Base-by-base conservation (phyloP, 1,140 invertebrate species). In the Drosophila saltans region DNA sequence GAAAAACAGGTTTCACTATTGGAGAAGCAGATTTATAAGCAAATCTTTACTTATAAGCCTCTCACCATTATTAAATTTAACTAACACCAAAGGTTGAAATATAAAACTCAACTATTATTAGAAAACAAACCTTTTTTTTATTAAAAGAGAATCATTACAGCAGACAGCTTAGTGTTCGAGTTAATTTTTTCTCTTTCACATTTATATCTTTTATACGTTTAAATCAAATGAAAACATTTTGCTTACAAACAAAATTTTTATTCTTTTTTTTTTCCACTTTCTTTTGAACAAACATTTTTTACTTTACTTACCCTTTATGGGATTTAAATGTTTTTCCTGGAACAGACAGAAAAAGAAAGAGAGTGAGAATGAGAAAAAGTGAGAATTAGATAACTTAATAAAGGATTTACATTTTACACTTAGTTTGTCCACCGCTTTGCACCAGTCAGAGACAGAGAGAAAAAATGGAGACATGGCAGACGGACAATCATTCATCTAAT, bases 401-500 rank as follows among this genome's bases (percentile, higher is more conserved):
- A 21, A 10, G 21, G 45, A 52, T 52, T 52, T 52, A 52, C 45
- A 52, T 52, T 52, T 52, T 52, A 52, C 45, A 52, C 21, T 52
- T 52, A 52, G 45, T 52, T 10, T 52, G 8, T 24, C 3, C 8
- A 48, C 5, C 45, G 7, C 43, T 45, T 45, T 45, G 6, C 43
- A 45, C 3, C 43, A 52, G 7, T 1, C 45, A 26, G 2, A 52
- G 10, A 2, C 21, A 36, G 33, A 36, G 33, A 36, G 33, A 36
- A 36, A 36, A 36, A 36, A 36, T 2, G 28, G 2, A 26, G 2
- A 52, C 45, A 52, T 16, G 10, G 3, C 45, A 74, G 60, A 10
- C 48, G 48, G 43, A 36, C 40, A 72, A 61, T 56, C 57, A 58
- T 62, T 75, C 48, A 48, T 43, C 72, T 75, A 75, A 75, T 75